Evolutionary conservation across 23 tunicate species (phyloP), one percentile per base, ranked within the genome.

Genomic region (Trididemnum nubilum): DNA sequence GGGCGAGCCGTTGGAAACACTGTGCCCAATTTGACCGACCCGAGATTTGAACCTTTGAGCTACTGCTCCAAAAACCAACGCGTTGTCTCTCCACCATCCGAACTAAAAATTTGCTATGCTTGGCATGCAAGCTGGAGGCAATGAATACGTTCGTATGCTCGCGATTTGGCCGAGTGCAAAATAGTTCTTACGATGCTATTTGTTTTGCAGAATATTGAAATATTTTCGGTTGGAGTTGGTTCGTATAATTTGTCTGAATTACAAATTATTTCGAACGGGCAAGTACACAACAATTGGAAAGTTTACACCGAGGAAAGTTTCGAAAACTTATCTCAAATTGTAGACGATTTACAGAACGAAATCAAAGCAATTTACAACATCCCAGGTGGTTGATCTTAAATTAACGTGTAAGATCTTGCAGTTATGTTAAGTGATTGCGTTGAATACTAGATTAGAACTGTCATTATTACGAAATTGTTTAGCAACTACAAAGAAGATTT

Each of bases 341-440:
- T 85, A 21, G 73, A n/a, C 37, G 88, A 82, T 59, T 54, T 91
- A 74, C 87, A 80, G 21, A 51, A 83, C 15, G 97, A 91, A 77
- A 82, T 91, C 33, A 85, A 77, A 85, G 89, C 86, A 21, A 59
- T 34, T 1, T 85, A 85, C 69, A 49, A 81, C 26, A 71, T 76
- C 2, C 86, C 82, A 69, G 97, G 96, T 90, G n/a, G n/a, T 26
- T 39, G 57, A 49, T 49, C 15, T 49, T 49, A 49, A 49, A 15
- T 63, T 63, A n/a, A n/a, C n/a, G n/a, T n/a, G n/a, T n/a, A n/a
- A n/a, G n/a, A n/a, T n/a, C n/a, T n/a, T n/a, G n/a, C n/a, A n/a
- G n/a, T n/a, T n/a, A n/a, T n/a, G n/a, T n/a, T n/a, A n/a, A n/a
- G n/a, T n/a, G n/a, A n/a, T n/a, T n/a, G n/a, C n/a, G n/a, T n/a